Evolutionary conservation across 2,888 invertebrate genomes (phyloP), one percentile per base, ranked within the genome.

Genomic region (Ormyrus rosae): DNA sequence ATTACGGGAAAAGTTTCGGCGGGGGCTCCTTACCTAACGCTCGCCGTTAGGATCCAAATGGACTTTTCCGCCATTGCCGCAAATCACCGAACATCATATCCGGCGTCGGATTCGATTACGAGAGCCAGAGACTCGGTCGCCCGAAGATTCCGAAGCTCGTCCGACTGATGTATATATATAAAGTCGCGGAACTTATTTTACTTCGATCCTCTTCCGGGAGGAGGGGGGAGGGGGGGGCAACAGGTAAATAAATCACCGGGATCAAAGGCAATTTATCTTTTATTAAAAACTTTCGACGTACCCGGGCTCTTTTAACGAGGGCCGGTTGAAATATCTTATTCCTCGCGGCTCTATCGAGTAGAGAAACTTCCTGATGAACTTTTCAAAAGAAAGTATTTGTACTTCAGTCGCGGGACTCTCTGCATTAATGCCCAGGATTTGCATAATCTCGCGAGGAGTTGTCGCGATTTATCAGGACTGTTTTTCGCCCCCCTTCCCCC

Each of bases 71-170:
- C 81, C 70, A 71, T 70, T 51, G 34, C 65, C 48, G 71, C 61
- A 78, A 78, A 81, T 75, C 78, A 75, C 67, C 58, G 78, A 78
- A 78, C 78, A 75, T 71, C 81, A 68, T 78, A 34, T 50, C 53
- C 13, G 13, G 51, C 78, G 74, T 56, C 67, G 78, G 78, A 81
- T 67, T 70, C 65, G 70, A 78, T 81, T 79, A 81, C 51, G 48
- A 1, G 8, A 69, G 34, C 68, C 45, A 7, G 55, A 46, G 34
- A 11, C 68, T 69, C 7, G 10, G 34, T 46, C 50, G 51, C 11
- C 11, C 48, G 53, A 61, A 48, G 34, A 34, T 34, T 34, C 2
- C 34, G 4, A 34, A 34, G 34, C 34, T 60, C 51, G 48, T 7
- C 45, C 11, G 11, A 9, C 11, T 46, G 34, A 34, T n/a, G 10